Evolutionary conservation across 1,140 invertebrate species (phyloP).

Genomic region (Chymomyza costata): DNA sequence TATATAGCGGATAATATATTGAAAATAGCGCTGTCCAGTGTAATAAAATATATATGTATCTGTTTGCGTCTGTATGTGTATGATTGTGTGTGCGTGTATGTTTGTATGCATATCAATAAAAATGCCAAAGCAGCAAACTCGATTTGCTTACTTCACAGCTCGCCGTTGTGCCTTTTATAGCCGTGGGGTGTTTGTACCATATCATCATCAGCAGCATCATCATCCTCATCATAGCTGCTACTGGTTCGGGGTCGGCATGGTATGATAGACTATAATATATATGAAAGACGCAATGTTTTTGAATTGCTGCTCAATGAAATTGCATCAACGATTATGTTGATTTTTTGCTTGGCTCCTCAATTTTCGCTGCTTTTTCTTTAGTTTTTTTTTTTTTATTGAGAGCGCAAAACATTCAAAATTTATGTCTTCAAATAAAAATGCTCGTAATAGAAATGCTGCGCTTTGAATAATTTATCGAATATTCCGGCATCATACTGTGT

Average conservation of each 20-base stretch:
- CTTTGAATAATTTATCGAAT: constrained; percentile 64
- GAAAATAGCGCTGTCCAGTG: constrained; percentile 70
- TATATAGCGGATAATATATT: constrained; percentile 67
- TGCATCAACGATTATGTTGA: constrained; percentile 70
- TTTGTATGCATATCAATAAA: constrained; percentile 66
- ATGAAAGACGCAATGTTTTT: constrained; percentile 50
- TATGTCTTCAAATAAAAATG: constrained; percentile 54
- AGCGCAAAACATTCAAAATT: constrained; percentile 43
- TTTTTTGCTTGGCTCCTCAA: constrained; percentile 47
- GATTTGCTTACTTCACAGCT: constrained; percentile 58
- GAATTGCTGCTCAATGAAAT: constrained; percentile 67
- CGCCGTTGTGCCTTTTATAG: too few relatives aligned
- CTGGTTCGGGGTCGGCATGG: too few relatives aligned
- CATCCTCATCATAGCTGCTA: too few relatives aligned
- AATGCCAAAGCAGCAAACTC: constrained; percentile 55
- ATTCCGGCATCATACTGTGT: too few relatives aligned
- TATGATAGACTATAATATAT: too few relatives aligned
- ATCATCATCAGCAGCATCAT: too few relatives aligned
- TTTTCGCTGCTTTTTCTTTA: constrained; percentile 20
- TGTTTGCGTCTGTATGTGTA: constrained; percentile 5
- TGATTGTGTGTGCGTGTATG: constrained; percentile 8
- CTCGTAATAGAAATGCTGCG: constrained; percentile 37
- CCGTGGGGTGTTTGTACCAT: too few relatives aligned
- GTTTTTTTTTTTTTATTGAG: too few relatives aligned
- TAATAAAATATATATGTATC: constrained; percentile 58